A percentile compares a stretch with the other conserved stretches of the same genome.
Conservation (phyloP, 2,888 invertebrate genomes). For the Melanostoma mellinum region DNA sequence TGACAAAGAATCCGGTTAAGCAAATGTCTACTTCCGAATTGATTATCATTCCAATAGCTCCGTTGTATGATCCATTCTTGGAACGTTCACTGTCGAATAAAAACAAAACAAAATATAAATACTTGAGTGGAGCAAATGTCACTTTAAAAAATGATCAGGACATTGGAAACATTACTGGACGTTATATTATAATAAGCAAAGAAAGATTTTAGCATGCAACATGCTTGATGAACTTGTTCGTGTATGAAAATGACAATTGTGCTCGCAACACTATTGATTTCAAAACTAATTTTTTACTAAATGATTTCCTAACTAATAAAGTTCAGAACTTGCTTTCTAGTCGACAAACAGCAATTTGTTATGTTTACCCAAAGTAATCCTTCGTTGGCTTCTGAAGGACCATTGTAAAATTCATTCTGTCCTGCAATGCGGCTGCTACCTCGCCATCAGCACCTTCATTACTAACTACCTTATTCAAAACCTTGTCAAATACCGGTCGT, state of each 20-base stretch:
- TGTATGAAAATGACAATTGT: not conserved
- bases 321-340: too few relatives aligned
- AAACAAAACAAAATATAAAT: not conserved
- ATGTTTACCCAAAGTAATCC: conserved; percentile 79
- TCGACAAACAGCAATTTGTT: too few relatives aligned
- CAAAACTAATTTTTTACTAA: not conserved
- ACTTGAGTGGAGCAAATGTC: not conserved
- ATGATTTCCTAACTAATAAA: too few relatives aligned
- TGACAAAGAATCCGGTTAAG: conserved; percentile 81
- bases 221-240: not conserved
- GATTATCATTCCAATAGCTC: conserved; percentile 80
- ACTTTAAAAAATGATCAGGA: too few relatives aligned
- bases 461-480: conserved; percentile 73
- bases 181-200: too few relatives aligned
- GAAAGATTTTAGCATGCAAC: too few relatives aligned
- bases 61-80: conserved; percentile 80
- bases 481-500: conserved; percentile 74
- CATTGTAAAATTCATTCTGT: conserved; percentile 79
- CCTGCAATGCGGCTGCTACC: conserved; percentile 76
- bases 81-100: conserved; percentile 70
- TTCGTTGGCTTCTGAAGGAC: conserved; percentile 77
- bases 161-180: too few relatives aligned
- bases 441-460: conserved; percentile 79
- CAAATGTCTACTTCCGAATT: conserved; percentile 80
- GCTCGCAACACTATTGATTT: conserved; percentile 1